Conservation (phyloP, 2,113 vertebrate species). For the Cynopterus brachyotis region DNA sequence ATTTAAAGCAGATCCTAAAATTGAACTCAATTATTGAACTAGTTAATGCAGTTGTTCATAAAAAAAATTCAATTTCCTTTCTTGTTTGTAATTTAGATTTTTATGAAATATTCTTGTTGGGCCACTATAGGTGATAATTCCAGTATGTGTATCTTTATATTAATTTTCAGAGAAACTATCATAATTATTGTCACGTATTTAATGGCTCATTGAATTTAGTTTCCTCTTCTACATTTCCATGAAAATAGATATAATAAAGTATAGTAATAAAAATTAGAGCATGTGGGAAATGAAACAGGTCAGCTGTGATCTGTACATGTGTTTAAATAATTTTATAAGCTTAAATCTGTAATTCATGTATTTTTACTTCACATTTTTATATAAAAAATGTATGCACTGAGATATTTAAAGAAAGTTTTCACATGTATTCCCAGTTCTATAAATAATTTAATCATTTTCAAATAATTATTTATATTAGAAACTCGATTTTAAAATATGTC, state of each 20-base stretch:
- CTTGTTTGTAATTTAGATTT: neutral
- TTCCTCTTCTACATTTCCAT: conserved; percentile 49
- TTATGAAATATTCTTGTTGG: neutral
- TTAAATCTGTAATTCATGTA: neutral
- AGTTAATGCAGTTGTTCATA: neutral
- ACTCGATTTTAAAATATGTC: neutral
- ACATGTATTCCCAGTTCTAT: neutral
- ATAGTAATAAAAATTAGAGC: conserved; percentile 49
- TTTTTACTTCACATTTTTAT: neutral
- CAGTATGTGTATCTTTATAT: neutral
- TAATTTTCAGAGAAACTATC: conserved; percentile 40
- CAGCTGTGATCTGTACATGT: neutral
- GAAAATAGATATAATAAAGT: neutral
- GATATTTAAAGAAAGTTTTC: neutral
- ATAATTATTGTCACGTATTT: conserved; percentile 42
- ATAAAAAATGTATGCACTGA: neutral
- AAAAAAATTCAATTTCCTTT: neutral
- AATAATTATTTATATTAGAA: conserved; percentile 15
- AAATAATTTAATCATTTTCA: neutral
- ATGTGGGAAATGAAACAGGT: neutral
- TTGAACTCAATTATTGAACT: neutral
- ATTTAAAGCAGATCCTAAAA: neutral
- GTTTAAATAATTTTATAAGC: neutral
- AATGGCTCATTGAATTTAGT: conserved; percentile 43
- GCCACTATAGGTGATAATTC: neutral